phyloP scores from a whole-genome alignment of 2,113 vertebrate species.

The Notarius quadriscutis region DNA sequence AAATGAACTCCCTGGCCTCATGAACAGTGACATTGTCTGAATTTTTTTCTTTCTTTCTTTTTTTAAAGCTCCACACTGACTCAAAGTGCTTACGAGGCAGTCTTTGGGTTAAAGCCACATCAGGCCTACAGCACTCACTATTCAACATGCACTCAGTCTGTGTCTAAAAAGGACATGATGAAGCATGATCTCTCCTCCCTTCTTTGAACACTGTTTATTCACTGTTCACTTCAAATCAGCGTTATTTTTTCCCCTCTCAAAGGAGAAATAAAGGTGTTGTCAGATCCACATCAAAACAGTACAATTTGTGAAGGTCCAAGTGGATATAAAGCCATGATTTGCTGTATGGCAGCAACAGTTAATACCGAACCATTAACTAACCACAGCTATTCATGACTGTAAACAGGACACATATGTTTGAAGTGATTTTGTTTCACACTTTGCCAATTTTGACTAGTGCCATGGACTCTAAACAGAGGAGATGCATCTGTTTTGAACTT shows the following conservation, averaged over 20 bases:
- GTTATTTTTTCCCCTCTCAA: background rate
- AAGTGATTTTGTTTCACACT: background rate
- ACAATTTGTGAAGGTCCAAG: no score
- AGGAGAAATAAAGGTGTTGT: background rate
- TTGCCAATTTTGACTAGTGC: background rate
- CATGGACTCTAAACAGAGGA: background rate
- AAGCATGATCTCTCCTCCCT: background rate
- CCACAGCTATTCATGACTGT: background rate
- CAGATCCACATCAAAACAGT: background rate
- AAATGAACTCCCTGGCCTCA: constrained; percentile 36
- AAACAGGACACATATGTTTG: background rate
- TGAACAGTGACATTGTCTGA: constrained; percentile 52
- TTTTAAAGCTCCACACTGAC: constrained; percentile 44
- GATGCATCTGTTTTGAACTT: background rate
- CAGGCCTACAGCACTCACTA: constrained; percentile 13
- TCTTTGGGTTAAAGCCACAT: constrained; percentile 53
- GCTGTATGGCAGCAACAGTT: background rate
- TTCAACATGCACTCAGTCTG: background rate
- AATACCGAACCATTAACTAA: background rate
- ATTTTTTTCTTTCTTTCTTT: constrained; percentile 32
- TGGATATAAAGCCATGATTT: background rate
- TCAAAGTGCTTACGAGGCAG: constrained; percentile 55
- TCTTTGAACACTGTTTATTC: background rate
- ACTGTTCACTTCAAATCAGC: background rate
- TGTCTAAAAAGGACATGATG: background rate